A percentile compares a stretch with the other conserved stretches of the same genome.
These are phyloP conservation scores for Molanna angustata DNA, from an alignment of 2,888 invertebrate species.

Conservation along the genomic window DNA sequence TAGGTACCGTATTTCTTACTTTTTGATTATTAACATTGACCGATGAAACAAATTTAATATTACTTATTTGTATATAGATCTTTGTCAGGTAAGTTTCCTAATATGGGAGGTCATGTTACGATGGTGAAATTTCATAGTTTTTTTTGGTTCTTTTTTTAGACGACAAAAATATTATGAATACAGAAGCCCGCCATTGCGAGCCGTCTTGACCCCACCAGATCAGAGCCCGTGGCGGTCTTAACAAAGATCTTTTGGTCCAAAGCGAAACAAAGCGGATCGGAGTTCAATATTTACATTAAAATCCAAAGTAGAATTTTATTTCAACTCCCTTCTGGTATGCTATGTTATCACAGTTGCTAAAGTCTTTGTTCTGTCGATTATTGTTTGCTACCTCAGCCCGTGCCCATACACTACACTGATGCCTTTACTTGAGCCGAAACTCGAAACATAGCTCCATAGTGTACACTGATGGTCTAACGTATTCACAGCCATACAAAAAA, in stretches of 20 bases:
- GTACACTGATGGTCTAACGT: too few species aligned
- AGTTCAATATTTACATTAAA: constrained; percentile 33
- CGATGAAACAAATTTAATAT: too few species aligned
- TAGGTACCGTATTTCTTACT: too few species aligned
- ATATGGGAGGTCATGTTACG: too few species aligned
- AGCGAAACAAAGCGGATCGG: constrained; percentile 30
- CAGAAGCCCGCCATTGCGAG: background rate
- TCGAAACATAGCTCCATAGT: constrained; percentile 16
- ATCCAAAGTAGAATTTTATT: constrained; percentile 28
- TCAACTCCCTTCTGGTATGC: constrained; percentile 18
- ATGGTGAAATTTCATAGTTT: too few species aligned
- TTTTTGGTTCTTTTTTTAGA: too few species aligned
- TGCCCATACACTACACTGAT: constrained; percentile 15
- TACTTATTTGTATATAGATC: too few species aligned
- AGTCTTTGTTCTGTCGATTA: constrained; percentile 32
- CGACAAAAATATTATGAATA: constrained; percentile 7
- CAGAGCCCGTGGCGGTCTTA: constrained; percentile 12
- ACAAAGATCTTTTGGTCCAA: constrained; percentile 18
- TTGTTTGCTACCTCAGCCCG: constrained; percentile 25
- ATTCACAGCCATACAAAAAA: too few species aligned
- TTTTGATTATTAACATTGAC: too few species aligned
- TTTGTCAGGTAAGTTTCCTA: too few species aligned
- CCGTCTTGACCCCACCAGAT: constrained; percentile 17
- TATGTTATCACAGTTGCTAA: constrained; percentile 32
- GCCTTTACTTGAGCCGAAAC: constrained; percentile 18